phyloP scores from a whole-genome alignment of 2,888 invertebrate species.

The Halictus ligatus region DNA sequence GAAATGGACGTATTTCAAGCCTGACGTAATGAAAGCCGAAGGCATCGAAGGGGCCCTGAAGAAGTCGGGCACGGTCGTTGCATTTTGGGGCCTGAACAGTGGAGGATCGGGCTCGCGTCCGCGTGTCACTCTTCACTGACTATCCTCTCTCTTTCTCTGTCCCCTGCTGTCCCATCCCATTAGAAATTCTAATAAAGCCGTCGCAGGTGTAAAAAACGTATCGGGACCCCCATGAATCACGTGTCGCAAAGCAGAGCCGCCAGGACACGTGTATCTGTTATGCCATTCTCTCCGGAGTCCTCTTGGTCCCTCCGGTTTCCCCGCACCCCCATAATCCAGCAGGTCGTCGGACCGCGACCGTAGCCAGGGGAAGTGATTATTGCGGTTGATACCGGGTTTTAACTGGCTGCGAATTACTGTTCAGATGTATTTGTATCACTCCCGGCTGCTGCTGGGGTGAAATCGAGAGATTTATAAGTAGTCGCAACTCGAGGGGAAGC shows the following conservation, averaged over 20 bases:
- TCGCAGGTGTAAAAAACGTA: constrained; percentile 82
- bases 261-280: constrained; percentile 81
- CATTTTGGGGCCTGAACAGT: constrained; percentile 68
- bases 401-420: constrained; percentile 45
- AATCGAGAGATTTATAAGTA: background rate
- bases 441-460: background rate
- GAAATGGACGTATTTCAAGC: constrained; percentile 55
- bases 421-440: constrained; percentile 16
- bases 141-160: constrained; percentile 37
- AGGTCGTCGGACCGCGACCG: constrained; percentile 14
- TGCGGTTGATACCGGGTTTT: constrained; percentile 42
- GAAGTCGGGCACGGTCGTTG: constrained; percentile 72
- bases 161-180: constrained; percentile 68
- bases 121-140: constrained; percentile 77
- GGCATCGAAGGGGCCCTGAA: constrained; percentile 58
- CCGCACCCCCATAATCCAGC: constrained; percentile 42
- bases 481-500: background rate
- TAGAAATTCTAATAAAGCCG: constrained; percentile 84
- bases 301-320: constrained; percentile 38
- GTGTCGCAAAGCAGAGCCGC: constrained; percentile 79
- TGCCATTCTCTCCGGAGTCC: constrained; percentile 62
- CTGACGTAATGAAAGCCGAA: constrained; percentile 63
- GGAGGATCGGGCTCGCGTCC: constrained; percentile 69
- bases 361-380: constrained; percentile 54
- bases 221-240: constrained; percentile 83